These are phyloP conservation scores for Pseudeuparius sepicola DNA, from an alignment of 2,888 invertebrate species.

Conservation along the genomic window DNA sequence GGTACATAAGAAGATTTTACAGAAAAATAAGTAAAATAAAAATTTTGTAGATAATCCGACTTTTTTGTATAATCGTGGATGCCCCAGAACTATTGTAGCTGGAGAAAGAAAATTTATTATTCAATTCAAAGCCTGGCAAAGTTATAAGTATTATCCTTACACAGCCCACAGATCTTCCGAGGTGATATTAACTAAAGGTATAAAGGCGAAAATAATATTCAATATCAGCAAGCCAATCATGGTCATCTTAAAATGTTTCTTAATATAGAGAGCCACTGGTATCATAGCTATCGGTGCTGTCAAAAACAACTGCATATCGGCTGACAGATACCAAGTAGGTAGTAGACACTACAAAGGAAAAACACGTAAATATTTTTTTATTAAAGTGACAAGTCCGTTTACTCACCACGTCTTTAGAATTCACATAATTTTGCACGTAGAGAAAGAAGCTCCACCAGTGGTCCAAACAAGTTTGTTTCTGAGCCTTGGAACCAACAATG, in stretches of 20 bases:
- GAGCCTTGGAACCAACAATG: conserved; percentile 19
- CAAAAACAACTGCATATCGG: conserved; percentile 36
- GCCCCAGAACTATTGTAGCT: no score
- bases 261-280: conserved; percentile 24
- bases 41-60: no score
- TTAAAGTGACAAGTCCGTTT: conserved; percentile 2
- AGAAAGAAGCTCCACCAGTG: conserved; percentile 38
- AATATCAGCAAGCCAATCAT: conserved; percentile 21
- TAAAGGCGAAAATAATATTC: conserved; percentile 18
- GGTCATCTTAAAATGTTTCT: conserved; percentile 20
- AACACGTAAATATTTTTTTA: conserved; percentile 4
- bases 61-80: no score
- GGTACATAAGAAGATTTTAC: no score
- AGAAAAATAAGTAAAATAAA: no score
- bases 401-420: conserved; percentile 19
- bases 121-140: no score
- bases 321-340: conserved; percentile 36
- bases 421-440: conserved; percentile 38
- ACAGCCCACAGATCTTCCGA: no score
- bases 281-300: conserved; percentile 32
- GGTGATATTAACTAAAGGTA: conserved; percentile 21
- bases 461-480: conserved; percentile 27
- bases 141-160: no score
- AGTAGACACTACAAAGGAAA: conserved; percentile 30
- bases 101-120: no score